Evolutionary conservation across 2,888 invertebrate species (phyloP), one percentile per base, ranked within the genome.

Genomic region (Incurvaria masculella): DNA sequence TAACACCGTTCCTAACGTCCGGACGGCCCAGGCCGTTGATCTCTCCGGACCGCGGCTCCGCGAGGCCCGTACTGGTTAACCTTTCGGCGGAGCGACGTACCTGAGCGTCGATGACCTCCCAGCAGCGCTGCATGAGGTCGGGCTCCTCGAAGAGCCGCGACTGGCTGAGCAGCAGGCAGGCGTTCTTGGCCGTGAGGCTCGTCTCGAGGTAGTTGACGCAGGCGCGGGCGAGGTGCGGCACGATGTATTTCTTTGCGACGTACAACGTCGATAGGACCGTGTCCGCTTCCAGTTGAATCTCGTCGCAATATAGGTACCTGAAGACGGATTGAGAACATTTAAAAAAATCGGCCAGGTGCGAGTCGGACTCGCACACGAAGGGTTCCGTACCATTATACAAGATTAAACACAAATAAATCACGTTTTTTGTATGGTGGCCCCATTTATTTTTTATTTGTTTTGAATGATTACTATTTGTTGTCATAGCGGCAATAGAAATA

Each of bases 81-180:
- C 79, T 85, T 60, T 78, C 76, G 49, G 72, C 71, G 19, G 84
- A 74, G 58, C 72, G 72, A 78, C 78, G 75, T 86, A 91, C 91
- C 89, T 92, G 92, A 48, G 97, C 97, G 78, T 97, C 97, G 66
- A 97, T 96, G 53, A 97, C 96, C 82, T 95, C 94, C 94, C 94
- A 95, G 80, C 95, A 95, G 58, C 94, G 83, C 72, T 94, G 91
- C 94, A 96, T 96, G 59, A 97, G 82, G 67, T 97, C 96, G 50
- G 94, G 93, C 73, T 97, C 97, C 75, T 97, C 97, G 80, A 97
- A 97, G 50, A 97, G 83, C 59, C 95, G 82, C 55, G 95, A 94
- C 73, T 97, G 97, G 72, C 95, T 95, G 61, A 97, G 83, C 57
- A 97, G 85, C 57, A 97, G 84, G 72, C 97, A 97, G 56, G 96